phyloP scores from a whole-genome alignment of 2,888 invertebrate species.

The Volucella inflata region DNA sequence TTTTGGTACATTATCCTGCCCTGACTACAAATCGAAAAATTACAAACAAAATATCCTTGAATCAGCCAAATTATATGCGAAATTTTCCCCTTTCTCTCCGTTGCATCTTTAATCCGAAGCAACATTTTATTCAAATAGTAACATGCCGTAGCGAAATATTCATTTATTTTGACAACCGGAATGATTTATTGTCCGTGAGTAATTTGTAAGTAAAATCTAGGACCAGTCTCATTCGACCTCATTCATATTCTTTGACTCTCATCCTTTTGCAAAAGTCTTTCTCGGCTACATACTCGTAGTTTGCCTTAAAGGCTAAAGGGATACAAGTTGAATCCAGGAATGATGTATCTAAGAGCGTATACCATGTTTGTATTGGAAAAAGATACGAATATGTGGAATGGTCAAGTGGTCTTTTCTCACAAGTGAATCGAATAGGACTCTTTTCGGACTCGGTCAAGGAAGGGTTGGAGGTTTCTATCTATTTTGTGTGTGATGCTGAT shows the following conservation, averaged over 20 bases:
- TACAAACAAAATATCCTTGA: conserved; percentile 78
- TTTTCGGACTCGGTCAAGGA: neutral
- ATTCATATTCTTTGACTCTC: conserved; percentile 44
- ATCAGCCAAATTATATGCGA: conserved; percentile 56
- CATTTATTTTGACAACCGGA: conserved; percentile 81
- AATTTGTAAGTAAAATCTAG: conserved; percentile 75
- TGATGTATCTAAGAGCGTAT: conserved; percentile 47
- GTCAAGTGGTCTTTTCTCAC: conserved; percentile 70
- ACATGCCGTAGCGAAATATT: conserved; percentile 76
- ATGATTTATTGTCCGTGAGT: conserved; percentile 84
- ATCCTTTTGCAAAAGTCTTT: conserved; percentile 17
- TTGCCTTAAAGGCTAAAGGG: conserved; percentile 47
- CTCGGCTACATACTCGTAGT: neutral
- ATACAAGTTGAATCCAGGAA: conserved; percentile 27
- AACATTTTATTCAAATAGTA: conserved; percentile 73
- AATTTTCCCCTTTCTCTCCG: conserved; percentile 1
- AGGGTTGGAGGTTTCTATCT: conserved; percentile 61
- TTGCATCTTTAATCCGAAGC: conserved; percentile 41
- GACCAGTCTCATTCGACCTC: conserved; percentile 57
- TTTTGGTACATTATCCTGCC: conserved; percentile 35
- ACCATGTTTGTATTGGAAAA: too few species aligned
- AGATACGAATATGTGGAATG: too few species aligned
- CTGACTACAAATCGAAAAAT: conserved; percentile 83
- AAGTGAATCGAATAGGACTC: conserved; percentile 71
- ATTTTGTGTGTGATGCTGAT: conserved; percentile 9